Evolutionary conservation across 2,888 invertebrate genomes (phyloP).

Genomic region (Brachyptera putata): DNA sequence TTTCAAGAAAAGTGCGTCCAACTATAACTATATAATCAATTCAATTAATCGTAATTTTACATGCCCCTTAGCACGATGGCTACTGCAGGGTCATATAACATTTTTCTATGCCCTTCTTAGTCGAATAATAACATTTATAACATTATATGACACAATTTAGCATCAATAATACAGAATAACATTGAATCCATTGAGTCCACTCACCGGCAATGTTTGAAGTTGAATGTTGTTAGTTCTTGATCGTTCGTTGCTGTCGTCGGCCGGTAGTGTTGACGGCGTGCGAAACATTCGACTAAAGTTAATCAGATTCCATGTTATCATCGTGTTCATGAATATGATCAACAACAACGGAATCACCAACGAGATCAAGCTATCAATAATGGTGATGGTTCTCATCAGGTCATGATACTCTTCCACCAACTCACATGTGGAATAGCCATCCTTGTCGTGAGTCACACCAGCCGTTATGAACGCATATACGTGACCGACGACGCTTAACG

Average conservation of each 20-base stretch:
- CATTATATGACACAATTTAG: too few relatives aligned
- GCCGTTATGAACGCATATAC: constrained; percentile 48
- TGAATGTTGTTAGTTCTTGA: constrained; percentile 46
- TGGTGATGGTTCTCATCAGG: constrained; percentile 53
- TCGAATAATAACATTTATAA: too few relatives aligned
- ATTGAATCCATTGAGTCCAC: too few relatives aligned
- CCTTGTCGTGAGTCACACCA: constrained; percentile 32
- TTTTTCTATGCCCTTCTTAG: too few relatives aligned
- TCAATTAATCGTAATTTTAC: too few relatives aligned
- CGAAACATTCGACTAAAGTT: constrained; percentile 48
- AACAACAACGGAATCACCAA: constrained; percentile 57
- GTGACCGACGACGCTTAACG: constrained; percentile 45
- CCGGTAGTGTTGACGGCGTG: constrained; percentile 30
- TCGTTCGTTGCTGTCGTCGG: constrained; percentile 39
- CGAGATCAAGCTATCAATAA: constrained; percentile 57
- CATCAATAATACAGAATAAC: too few relatives aligned
- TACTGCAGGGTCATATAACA: too few relatives aligned
- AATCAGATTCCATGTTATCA: constrained; percentile 54
- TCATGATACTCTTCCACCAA: constrained; percentile 50
- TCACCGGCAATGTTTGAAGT: constrained; percentile 47
- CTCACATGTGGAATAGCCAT: constrained; percentile 46
- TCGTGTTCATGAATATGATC: constrained; percentile 59
- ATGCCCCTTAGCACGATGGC: too few relatives aligned
- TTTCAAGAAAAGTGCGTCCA: too few relatives aligned
- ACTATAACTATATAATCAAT: too few relatives aligned